Base-by-base conservation (phyloP, 2,888 invertebrate species). In the Bombyx huttoni region DNA sequence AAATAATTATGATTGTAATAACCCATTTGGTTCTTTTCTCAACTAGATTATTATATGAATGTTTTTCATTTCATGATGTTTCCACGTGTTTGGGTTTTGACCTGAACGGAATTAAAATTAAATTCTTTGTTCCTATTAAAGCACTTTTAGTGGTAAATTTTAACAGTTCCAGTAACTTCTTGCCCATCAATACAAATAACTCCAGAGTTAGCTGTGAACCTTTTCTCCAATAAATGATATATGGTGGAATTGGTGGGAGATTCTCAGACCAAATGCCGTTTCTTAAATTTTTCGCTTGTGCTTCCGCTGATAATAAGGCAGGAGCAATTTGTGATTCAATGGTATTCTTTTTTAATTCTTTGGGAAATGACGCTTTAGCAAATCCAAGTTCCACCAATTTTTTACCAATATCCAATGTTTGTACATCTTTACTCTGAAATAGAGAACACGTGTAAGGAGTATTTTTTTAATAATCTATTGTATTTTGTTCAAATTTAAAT, bases 351-450 rank as follows among this genome's bases (percentile, higher is more conserved):
- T 74, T 64, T 8, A 87, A 67, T 46, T 62, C 64, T 58, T 55
- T 56, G 13, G 81, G 86, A 1, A 84, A 72, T 53, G 75, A 78
- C 10, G 77, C 80, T 62, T 77, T 81, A 13, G 88, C 89, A 66
- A 81, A 87, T 14, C 89, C 89, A 54, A 89, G 79, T 60, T 89
- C 88, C 13, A 89, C 82, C 45, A 89, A 66, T 57, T 81, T 84
- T 61, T 86, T 76, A 45, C 84, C 89, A 61, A 89, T 62, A 57
- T 89, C 85, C 55, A 89, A 58, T 7, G 75, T 81, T 62, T 87
- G 85, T 49, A 73, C 68, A 54, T 73, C 64, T 64, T 88, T 86
- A 55, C 69, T 70, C 87, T 86, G 73, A 52, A 84, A 80, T 52
- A 5, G 24, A 47, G 61, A 59, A 50, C 34, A 52, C 57, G 13